phyloP scores from a whole-genome alignment of 2,797 vertebrate species.

The Morus bassanus region DNA sequence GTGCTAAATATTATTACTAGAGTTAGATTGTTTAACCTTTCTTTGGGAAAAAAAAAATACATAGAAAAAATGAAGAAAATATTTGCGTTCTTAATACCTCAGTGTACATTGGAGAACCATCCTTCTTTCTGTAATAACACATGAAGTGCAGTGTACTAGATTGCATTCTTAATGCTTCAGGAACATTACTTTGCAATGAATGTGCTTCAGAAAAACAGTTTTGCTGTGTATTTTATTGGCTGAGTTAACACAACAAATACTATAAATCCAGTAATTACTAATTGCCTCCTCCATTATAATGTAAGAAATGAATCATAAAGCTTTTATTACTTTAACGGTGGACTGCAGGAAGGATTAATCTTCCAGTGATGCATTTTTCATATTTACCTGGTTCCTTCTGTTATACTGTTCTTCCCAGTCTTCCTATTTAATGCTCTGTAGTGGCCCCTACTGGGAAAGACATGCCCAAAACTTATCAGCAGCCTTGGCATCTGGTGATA shows the following conservation, averaged over 20 bases:
- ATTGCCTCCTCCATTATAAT: constrained; percentile 78
- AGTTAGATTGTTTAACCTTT: constrained; percentile 7
- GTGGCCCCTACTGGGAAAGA: constrained; percentile 66
- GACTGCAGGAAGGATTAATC: constrained; percentile 73
- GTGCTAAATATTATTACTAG: neutral
- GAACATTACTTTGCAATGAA: constrained; percentile 27
- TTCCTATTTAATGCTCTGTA: constrained; percentile 57
- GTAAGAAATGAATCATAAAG: constrained; percentile 78
- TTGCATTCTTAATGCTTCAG: constrained; percentile 49
- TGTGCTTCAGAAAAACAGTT: constrained; percentile 39
- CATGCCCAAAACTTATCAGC: constrained; percentile 49
- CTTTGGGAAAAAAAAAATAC: neutral
- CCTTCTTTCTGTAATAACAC: neutral
- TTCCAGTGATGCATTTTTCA: constrained; percentile 67
- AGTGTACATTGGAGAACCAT: neutral
- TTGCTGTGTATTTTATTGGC: constrained; percentile 69
- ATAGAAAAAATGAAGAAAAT: neutral
- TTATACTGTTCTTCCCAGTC: constrained; percentile 8
- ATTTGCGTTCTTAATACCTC: constrained; percentile 1
- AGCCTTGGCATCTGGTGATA: constrained; percentile 63
- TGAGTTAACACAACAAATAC: constrained; percentile 79
- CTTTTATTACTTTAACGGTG: constrained; percentile 72
- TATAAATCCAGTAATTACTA: constrained; percentile 79
- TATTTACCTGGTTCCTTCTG: constrained; percentile 66
- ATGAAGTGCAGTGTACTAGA: neutral